Evolutionary conservation across 1,140 invertebrate genomes (phyloP), one percentile per base, ranked within the genome.

Genomic region (Camponotus floridanus): DNA sequence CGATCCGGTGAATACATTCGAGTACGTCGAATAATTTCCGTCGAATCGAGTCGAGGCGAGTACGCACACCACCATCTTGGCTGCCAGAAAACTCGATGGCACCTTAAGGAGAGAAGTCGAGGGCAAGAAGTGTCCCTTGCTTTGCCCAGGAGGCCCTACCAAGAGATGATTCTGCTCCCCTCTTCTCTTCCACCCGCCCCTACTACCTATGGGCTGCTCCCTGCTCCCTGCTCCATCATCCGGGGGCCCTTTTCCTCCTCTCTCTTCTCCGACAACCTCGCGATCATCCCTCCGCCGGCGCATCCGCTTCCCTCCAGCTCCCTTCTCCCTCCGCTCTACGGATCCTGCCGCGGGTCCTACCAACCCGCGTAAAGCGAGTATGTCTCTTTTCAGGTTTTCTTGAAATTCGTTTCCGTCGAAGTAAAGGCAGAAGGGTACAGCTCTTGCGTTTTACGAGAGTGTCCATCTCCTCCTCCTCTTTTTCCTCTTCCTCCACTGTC

Each of bases 371-470:
- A 39, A 67, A 68, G 68, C 48, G 13, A 83, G 61, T 55, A 78
- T 31, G 73, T 83, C 62, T 86, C 62, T 86, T 57, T 76, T 76
- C 81, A 73, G 76, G 84, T 87, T 89, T 80, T 92, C 92, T 92
- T 92, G 65, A 93, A 92, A 92, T 92, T 93, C 83, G 85, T 92
- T 92, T 93, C 88, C 64, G 73, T 74, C 85, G 76, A 81, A 83
- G 70, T 26, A 76, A 15, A 51, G 21, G 48, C 70, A 78, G 73
- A 76, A 21, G 62, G 61, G 57, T 76, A 74, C 15, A 33, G 39
- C 45, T 78, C 51, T 57, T 65, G 45, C 42, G 59, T 76, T 65
- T 48, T 79, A 65, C 73, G 15, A 64, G 74, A 80, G 67, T 76
- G 64, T 67, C 26, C 87, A 73, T 45, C 61, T 55, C 5, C 74